A percentile compares a stretch with the other conserved stretches of the same genome.
phyloP scores from a whole-genome alignment of 2,113 vertebrate genomes.

The Corvus hawaiiensis region DNA sequence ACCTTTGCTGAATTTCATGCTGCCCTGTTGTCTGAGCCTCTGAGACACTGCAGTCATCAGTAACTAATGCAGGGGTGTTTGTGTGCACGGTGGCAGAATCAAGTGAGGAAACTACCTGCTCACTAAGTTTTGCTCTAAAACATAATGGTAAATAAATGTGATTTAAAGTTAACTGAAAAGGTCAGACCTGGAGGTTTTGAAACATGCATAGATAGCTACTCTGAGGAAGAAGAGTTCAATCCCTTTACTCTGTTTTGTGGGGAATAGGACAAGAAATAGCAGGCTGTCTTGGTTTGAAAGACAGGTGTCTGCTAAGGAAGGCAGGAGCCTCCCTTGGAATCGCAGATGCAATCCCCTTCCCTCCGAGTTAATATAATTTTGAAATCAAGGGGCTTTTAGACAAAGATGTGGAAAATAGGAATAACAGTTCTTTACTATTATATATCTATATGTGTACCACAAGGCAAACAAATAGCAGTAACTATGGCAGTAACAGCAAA shows the following conservation, averaged over 20 bases:
- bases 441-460: too few relatives aligned
- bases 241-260: not conserved
- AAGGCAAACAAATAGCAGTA: too few relatives aligned
- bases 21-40: not conserved
- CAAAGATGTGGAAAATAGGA: too few relatives aligned
- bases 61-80: not conserved
- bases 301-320: too few relatives aligned
- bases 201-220: not conserved
- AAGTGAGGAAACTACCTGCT: not conserved
- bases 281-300: not conserved
- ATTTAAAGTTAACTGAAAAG: not conserved
- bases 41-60: not conserved
- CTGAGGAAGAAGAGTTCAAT: not conserved
- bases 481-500: too few relatives aligned
- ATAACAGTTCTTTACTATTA: too few relatives aligned
- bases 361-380: too few relatives aligned
- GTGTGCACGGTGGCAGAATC: not conserved
- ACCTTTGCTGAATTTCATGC: not conserved
- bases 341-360: too few relatives aligned
- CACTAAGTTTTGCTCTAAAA: not conserved
- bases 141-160: not conserved
- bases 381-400: too few relatives aligned
- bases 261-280: not conserved
- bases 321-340: too few relatives aligned
- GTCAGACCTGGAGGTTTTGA: not conserved